Conservation (phyloP, 2,797 vertebrate genomes). For the Lacerta bilineata region DNA sequence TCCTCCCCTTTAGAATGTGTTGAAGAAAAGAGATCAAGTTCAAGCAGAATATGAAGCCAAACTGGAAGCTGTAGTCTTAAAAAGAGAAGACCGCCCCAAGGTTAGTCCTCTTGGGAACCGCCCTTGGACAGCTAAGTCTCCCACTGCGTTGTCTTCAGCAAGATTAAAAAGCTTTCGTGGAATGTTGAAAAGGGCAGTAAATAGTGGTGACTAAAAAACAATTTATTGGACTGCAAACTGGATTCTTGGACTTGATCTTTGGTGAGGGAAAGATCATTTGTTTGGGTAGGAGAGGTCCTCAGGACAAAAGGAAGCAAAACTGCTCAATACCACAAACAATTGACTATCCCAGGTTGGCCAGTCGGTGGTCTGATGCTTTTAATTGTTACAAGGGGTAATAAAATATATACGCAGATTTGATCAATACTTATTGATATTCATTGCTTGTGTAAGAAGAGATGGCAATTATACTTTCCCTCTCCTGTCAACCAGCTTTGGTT, state of each 20-base stretch:
- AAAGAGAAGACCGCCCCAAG: constrained; percentile 91
- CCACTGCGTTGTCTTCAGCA: neutral
- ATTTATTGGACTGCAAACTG: neutral
- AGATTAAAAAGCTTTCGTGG: neutral
- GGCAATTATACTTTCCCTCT: no score
- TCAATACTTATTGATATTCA: no score
- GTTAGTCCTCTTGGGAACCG: constrained; percentile 78
- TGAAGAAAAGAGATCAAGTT: constrained; percentile 96
- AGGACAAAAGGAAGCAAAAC: no score
- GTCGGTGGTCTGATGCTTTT: neutral
- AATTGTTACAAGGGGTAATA: neutral
- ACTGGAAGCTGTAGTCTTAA: constrained; percentile 90
- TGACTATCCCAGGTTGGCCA: neutral
- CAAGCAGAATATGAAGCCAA: constrained; percentile 97
- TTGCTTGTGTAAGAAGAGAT: no score
- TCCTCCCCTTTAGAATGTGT: constrained; percentile 83
- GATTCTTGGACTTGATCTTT: no score
- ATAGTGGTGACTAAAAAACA: neutral
- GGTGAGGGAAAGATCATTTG: no score
- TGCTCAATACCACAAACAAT: neutral
- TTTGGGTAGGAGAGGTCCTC: no score
- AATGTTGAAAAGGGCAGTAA: neutral
- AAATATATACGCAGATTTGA: neutral
- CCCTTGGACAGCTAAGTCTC: neutral
- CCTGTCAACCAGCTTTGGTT: no score